Base-by-base conservation (phyloP, 2,113 vertebrate species). In the Heterotilapia buettikoferi region DNA sequence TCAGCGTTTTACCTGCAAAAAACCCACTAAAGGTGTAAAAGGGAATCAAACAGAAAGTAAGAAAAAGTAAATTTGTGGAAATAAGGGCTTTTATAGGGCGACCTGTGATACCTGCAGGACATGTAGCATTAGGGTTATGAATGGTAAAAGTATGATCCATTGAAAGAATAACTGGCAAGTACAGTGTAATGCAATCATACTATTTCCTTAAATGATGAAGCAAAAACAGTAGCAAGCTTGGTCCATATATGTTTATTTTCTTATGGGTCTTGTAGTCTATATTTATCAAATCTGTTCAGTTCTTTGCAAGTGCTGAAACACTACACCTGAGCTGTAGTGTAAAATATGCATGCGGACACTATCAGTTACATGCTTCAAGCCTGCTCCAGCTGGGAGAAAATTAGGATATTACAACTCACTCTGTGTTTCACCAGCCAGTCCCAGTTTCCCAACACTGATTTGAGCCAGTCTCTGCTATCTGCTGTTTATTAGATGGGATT, bases 261-360 rank as follows among this genome's bases (percentile, higher is more conserved):
- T 79, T 19, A 40, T 61, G 18, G 1, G 3, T 68, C 21, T 90
- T 33, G 36, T 54, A 45, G 59, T 88, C 52, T 54, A 61, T 82
- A 82, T 89, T 91, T 43, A 57, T 92, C 56, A 96, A 95, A 96
- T 96, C 94, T 94, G 93, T 94, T 94, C 92, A 92, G 84, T 84
- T 90, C 86, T 88, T 91, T 87, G 57, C 82, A 84, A 92, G 93
- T 86, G 84, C 86, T 92, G 95, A 91, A 94, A 94, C 84, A 9
- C 61, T 92, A 94, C 91, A 95, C 92, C 93, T 94, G 92, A 76
- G 43, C 92, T 79, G 73, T 81, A 52, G 88, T 92, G 89, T 96
- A 94, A 96, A 96, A 95, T 95, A 95, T 95, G 93, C 94, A 96
- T 95, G 94, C 6, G 86, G 90, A 90, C 94, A 91, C 90, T 95